Conservation (phyloP, 2,888 invertebrate genomes). For the Hyposoter dolosus region DNA sequence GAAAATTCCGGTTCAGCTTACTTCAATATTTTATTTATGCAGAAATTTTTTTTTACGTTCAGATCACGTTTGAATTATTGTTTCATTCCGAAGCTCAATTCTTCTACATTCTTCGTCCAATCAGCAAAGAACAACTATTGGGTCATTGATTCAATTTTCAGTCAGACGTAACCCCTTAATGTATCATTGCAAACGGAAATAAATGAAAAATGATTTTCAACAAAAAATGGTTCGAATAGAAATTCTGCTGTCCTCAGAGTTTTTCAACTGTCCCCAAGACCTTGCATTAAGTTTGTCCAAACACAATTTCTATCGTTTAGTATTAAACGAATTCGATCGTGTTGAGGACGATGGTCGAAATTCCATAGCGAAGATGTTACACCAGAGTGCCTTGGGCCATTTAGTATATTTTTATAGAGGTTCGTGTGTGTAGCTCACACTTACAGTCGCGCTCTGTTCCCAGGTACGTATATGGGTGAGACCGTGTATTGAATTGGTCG, state of each 20-base stretch:
- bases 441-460: background rate
- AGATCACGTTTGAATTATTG: too few species aligned
- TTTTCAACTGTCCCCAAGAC: background rate
- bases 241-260: slow-evolving; percentile 2
- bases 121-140: too few species aligned
- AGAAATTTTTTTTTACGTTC: background rate
- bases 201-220: background rate
- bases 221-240: slow-evolving; percentile 1
- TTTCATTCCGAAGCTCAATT: too few species aligned
- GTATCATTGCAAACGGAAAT: background rate
- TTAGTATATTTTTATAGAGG: slow-evolving; percentile 27
- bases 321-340: slow-evolving; percentile 29
- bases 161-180: background rate
- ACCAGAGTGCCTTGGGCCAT: slow-evolving; percentile 43
- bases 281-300: background rate
- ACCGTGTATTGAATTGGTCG: background rate
- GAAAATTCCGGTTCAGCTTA: background rate
- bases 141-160: too few species aligned
- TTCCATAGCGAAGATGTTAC: slow-evolving; percentile 38
- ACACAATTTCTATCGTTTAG: background rate
- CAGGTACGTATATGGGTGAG: background rate
- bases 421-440: background rate
- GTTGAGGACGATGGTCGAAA: slow-evolving; percentile 51
- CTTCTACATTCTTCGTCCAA: too few species aligned
- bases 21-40: background rate